Evolutionary conservation across 2,797 vertebrate genomes (phyloP), one percentile per base, ranked within the genome.

Genomic region (Sebastiscus tertius): DNA sequence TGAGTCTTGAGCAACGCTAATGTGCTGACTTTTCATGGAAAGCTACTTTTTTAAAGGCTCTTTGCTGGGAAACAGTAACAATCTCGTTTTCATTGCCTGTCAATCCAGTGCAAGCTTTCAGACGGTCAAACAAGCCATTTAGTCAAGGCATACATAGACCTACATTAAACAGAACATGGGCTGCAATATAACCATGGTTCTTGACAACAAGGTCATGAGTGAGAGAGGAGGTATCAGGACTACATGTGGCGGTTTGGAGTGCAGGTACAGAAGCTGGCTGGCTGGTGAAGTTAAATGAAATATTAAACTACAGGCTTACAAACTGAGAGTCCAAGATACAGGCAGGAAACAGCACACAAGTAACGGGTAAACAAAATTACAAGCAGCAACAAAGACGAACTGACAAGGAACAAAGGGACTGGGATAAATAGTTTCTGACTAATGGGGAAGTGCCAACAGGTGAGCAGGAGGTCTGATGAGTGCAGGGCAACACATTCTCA

Each of bases 11-110:
- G 33, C 55, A 76, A 82, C 75, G 36, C 22, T 77, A 82, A 72
- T 91, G 86, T 76, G 62, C 36, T 31, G 59, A 71, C 42, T 26
- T 80, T 69, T 58, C 62, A 78, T 71, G 56, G 26, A 60, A 69
- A 62, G 24, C 14, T 68, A 63, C 33, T 49, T 72, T 89, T 83
- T 80, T 70, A 75, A 85, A 86, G 55, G 56, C 66, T 70, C 56
- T 81, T 75, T 81, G 63, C 75, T 81, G 42, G 34, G 54, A 82
- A 89, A 88, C 66, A 70, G 22, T 65, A 75, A 91, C 61, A 59
- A 73, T 63, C 69, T 88, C 49, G 46, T 86, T 81, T 75, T 79
- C 24, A 76, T 78, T 69, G 49, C 36, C 18, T 33, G 46, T 81
- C 75, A 69, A 46, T 80, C 55, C 6, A 13, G 62, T 71, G 18